Conservation (phyloP, 2,113 vertebrate genomes). For the Galbula dea region DNA sequence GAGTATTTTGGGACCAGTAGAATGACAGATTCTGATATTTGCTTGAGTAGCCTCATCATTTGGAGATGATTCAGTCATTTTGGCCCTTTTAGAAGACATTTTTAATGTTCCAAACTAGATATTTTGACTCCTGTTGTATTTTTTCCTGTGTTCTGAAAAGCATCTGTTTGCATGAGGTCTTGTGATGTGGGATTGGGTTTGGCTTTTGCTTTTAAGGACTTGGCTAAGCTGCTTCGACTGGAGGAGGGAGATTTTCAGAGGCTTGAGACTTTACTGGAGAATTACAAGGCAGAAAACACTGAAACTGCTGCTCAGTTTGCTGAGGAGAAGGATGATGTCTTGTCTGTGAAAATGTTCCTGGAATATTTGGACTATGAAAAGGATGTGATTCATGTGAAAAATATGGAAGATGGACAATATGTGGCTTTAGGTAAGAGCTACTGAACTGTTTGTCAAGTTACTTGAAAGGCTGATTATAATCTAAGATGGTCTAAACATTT, state of each 20-base stretch:
- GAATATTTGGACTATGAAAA: constrained; percentile 86
- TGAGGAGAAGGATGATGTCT: constrained; percentile 68
- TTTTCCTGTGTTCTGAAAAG: not conserved
- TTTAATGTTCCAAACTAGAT: not conserved
- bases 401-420: constrained; percentile 66
- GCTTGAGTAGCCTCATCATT: not conserved
- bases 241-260: constrained; percentile 81
- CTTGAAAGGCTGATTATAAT: not conserved
- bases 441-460: not conserved
- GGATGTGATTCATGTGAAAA: constrained; percentile 77
- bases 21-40: not conserved
- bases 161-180: not conserved
- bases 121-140: not conserved
- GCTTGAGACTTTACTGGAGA: constrained; percentile 78
- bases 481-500: not conserved
- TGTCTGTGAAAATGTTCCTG: constrained; percentile 84
- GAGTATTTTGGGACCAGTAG: not conserved
- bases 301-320: constrained; percentile 77
- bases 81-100: not conserved
- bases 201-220: constrained; percentile 61
- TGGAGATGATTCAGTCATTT: not conserved
- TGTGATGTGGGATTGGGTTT: not conserved
- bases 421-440: constrained; percentile 74
- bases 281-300: constrained; percentile 79
- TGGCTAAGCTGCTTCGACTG: constrained; percentile 74